Percentiles rank a stretch among this genome's conserved stretches.
Evolutionary conservation across 2,113 vertebrate genomes (phyloP).

Genomic region (Carassius auratus): DNA sequence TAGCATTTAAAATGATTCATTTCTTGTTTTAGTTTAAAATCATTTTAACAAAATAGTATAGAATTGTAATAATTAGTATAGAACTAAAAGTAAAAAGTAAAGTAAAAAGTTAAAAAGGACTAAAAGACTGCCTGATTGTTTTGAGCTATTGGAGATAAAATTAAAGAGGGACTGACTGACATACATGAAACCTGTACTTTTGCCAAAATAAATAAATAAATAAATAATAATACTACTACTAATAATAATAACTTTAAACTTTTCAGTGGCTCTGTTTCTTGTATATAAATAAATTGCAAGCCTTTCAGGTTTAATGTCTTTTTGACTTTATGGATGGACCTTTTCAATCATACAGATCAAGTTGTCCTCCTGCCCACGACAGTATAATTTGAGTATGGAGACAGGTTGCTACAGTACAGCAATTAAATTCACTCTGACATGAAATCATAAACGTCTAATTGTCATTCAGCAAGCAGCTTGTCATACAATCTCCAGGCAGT

Average conservation of each 20-base stretch:
- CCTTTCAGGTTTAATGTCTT: neutral
- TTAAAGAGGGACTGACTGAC: neutral
- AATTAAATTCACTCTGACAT: slow-evolving; percentile 49
- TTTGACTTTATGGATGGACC: neutral
- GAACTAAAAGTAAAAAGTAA: no score
- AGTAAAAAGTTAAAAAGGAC: neutral
- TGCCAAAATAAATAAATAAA: no score
- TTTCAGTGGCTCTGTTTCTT: neutral
- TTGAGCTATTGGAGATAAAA: neutral
- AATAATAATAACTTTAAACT: neutral
- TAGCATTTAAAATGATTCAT: neutral
- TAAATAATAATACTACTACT: no score
- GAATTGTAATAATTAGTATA: neutral
- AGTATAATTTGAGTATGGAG: neutral
- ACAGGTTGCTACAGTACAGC: slow-evolving; percentile 38
- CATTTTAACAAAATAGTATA: no score
- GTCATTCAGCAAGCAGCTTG: slow-evolving; percentile 41
- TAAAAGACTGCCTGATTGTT: neutral
- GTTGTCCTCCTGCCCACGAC: slow-evolving; percentile 5
- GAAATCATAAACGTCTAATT: slow-evolving; percentile 47
- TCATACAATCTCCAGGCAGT: slow-evolving; percentile 6
- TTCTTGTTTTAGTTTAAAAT: neutral
- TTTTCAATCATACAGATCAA: slow-evolving; percentile 5
- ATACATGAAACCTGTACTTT: neutral
- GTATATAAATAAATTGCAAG: neutral